Conservation (phyloP, 2,888 invertebrate genomes). For the Endomychus coccineus region DNA sequence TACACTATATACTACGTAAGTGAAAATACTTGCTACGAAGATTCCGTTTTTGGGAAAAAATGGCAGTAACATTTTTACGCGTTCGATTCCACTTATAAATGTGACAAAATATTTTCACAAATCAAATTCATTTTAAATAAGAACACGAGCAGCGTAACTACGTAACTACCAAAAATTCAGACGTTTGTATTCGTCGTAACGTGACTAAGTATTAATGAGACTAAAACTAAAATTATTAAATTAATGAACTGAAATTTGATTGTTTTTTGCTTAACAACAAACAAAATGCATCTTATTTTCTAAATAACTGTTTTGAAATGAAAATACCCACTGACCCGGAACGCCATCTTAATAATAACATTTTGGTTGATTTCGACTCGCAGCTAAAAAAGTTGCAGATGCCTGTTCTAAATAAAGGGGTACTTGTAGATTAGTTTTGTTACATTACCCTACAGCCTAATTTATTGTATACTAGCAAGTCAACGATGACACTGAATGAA, state of each 20-base stretch:
- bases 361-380: conserved; percentile 12
- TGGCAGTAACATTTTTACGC: conserved; percentile 19
- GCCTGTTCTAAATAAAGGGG: neutral
- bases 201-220: conserved; percentile 16
- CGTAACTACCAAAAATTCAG: conserved; percentile 18
- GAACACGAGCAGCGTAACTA: conserved; percentile 17
- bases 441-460: no score
- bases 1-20: no score
- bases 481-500: no score
- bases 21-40: conserved; percentile 21
- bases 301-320: conserved; percentile 10
- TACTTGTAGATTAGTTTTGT: no score
- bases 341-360: conserved; percentile 10
- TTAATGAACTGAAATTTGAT: no score
- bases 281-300: conserved; percentile 21
- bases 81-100: conserved; percentile 20
- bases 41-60: conserved; percentile 21
- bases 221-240: no score
- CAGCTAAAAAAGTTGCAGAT: conserved; percentile 7
- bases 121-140: conserved; percentile 21
- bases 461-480: no score
- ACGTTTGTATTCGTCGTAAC: conserved; percentile 19
- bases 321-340: conserved; percentile 11
- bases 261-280: no score
- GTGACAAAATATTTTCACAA: conserved; percentile 21